Evolutionary conservation across 2,797 vertebrate species (phyloP).

Genomic region (Epinephelus coioides): DNA sequence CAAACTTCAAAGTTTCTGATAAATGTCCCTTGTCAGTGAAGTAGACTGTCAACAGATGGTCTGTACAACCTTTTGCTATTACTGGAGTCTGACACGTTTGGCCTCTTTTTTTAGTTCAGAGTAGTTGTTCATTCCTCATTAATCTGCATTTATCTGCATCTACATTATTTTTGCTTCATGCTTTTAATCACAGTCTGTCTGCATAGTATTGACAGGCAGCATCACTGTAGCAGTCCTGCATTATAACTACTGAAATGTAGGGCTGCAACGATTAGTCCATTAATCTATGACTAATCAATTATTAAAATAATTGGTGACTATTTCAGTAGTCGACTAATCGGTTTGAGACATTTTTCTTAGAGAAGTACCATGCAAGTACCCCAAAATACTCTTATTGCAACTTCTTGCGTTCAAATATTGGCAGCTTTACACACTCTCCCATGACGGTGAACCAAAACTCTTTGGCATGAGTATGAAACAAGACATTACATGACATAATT

Average conservation of each 20-base stretch:
- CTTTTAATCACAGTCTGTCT: not conserved
- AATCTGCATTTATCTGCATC: not conserved
- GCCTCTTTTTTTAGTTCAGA: not conserved
- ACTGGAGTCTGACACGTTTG: not conserved
- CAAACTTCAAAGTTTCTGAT: not conserved
- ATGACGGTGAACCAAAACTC: no score
- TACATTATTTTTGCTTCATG: not conserved
- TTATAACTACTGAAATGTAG: not conserved
- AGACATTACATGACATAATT: no score
- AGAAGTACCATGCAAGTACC: no score
- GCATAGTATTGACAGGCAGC: not conserved
- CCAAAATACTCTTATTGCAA: no score
- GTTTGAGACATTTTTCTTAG: no score
- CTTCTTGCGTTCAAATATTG: no score
- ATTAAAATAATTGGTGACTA: no score
- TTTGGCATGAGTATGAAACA: no score
- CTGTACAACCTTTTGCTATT: not conserved
- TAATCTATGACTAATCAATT: no score
- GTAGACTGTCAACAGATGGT: not conserved
- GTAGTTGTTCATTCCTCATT: not conserved
- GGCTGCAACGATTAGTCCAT: no score
- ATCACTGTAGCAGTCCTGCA: not conserved
- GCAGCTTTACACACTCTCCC: no score
- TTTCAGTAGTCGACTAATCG: no score
- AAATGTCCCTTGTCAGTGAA: not conserved